Base-by-base conservation (phyloP, 92 coral and sea anemone genomes). In the Epizoanthus illoricatus region DNA sequence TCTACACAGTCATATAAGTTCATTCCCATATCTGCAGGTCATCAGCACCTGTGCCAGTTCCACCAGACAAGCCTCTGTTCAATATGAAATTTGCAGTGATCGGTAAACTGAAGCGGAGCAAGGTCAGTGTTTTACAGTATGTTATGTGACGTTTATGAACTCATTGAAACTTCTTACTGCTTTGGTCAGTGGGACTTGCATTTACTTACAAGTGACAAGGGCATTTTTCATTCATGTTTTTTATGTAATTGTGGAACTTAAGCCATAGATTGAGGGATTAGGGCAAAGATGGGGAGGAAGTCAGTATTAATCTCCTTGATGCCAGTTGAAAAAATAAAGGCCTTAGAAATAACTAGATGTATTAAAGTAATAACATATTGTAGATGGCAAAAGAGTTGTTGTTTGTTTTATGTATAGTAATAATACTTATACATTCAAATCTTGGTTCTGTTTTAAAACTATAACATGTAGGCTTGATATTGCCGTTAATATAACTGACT, bases 91-190 rank as follows among this genome's bases (percentile, higher is more conserved):
- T 96, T 75, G 95, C 87, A 41, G 78, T 93, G 10, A 90, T 96
- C 45, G 99, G 99, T 10, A 93, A 87, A 76, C 85, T 93, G 39
- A 84, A 90, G 83, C 89, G 83, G 76, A 88, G 90, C 86, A 91
- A 95, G 95, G 98, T 95, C 61, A 59, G 39, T 79, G 13, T 6
- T 0, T 49, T 84, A 28, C 33, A 28, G 33, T 28, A 28, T 28
- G 33, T 28, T 28, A 28, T 28, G 33, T 28, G 33, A 28, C 33
- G 1, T 28, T 28, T 28, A 28, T 28, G 33, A 28, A 28, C 33
- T 28, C 33, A 28, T 28, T 28, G 33, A 28, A 28, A 28, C 33
- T 28, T 28, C 1, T 28, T 28, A 28, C 33, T 28, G 33, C 33
- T 28, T 28, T n/a, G n/a, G n/a, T n/a, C 33, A 28, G 33, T 28